Percentiles rank a stretch among this genome's conserved stretches.
These are phyloP conservation scores for Misgurnus mizolepis DNA, from an alignment of 2,113 vertebrate genomes.

Conservation along the genomic window DNA sequence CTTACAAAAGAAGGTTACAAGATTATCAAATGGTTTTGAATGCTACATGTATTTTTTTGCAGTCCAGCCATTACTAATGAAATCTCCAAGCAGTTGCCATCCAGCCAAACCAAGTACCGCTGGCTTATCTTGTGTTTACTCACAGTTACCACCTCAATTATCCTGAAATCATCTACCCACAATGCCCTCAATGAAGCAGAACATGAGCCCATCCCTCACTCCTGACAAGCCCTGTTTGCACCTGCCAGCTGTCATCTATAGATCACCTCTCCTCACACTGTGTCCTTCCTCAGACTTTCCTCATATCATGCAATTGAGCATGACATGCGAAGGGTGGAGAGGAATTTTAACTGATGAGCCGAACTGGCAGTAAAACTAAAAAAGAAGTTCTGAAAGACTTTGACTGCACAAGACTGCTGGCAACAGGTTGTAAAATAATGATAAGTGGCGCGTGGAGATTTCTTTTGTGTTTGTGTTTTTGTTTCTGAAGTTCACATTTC, in stretches of 20 bases:
- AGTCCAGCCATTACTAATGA: neutral
- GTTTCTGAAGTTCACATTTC: neutral
- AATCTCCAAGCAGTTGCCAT: neutral
- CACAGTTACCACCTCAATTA: neutral
- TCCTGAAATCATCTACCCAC: neutral
- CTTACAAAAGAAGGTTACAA: no score
- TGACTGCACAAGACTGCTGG: neutral
- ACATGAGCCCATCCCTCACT: constrained; percentile 3
- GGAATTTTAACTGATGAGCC: constrained; percentile 14
- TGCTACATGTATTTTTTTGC: no score
- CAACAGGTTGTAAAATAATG: neutral
- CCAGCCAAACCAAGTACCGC: neutral
- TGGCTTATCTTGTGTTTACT: neutral
- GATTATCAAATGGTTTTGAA: no score
- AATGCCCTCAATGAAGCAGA: neutral
- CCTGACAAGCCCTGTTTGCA: neutral
- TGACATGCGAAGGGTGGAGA: neutral
- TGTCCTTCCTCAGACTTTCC: neutral
- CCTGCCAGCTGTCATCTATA: neutral
- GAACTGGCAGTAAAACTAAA: neutral
- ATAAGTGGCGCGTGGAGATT: neutral
- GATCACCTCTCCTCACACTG: neutral
- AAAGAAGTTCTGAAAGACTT: neutral
- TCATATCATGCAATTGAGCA: constrained; percentile 4
- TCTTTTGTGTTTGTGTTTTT: neutral